phyloP scores from a whole-genome alignment of 2,113 vertebrate species.

The Menura novaehollandiae region DNA sequence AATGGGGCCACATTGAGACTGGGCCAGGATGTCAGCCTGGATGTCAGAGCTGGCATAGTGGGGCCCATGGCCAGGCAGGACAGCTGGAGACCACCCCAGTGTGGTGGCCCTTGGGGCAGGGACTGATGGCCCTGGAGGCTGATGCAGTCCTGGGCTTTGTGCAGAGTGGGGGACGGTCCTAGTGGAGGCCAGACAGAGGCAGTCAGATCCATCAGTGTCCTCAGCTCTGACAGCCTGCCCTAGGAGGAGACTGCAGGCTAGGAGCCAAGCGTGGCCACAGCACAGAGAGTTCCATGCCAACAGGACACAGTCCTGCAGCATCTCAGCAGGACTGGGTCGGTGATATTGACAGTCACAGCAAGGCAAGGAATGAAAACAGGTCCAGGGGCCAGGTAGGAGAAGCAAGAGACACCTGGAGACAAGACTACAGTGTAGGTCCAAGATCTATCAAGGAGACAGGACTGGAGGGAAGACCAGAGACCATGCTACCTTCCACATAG shows the following conservation, averaged over 20 bases:
- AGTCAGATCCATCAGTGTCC: neutral
- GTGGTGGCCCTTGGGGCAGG: neutral
- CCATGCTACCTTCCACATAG: neutral
- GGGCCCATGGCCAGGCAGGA: neutral
- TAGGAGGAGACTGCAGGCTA: neutral
- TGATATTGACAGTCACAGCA: neutral
- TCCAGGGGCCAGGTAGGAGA: neutral
- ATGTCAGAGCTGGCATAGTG: rapidly evolving
- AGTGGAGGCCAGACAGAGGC: no score
- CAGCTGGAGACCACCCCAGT: neutral
- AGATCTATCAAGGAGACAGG: neutral
- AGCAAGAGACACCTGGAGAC: neutral
- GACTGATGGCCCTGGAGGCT: neutral
- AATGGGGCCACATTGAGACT: neutral
- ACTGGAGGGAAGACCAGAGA: neutral
- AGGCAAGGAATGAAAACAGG: neutral
- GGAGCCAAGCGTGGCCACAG: neutral
- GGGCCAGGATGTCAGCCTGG: neutral
- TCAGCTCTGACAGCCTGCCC: neutral
- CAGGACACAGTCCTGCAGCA: neutral
- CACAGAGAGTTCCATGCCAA: neutral
- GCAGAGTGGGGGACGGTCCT: neutral
- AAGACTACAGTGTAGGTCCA: neutral
- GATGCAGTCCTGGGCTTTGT: neutral
- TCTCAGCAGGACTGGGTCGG: neutral